Evolutionary conservation across 2,113 vertebrate species (phyloP), one percentile per base, ranked within the genome.

Genomic region (Lagopus muta): DNA sequence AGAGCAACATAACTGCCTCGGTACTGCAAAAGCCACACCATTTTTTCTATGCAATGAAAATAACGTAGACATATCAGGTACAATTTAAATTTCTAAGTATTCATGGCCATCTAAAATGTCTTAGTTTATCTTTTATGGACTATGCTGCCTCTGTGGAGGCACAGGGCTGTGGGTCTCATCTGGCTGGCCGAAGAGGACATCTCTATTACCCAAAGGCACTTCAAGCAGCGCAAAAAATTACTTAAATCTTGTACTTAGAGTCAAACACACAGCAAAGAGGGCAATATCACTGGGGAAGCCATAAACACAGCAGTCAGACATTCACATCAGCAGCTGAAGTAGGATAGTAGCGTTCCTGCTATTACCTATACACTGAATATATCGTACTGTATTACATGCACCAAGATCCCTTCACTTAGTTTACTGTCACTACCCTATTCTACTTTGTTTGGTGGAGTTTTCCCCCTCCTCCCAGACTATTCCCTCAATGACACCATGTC

Each of bases 241-340:
- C 15, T 15, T 58, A 79, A 74, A 58, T 71, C 21, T 25, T 71
- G 27, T 27, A 66, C 79, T 82, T 55, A 67, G 57, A 85, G 24
- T 28, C 15, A 12, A n/a, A 18, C 0, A 1, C 4, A 30, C 9
- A 6, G 27, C 22, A 25, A 52, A 58, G 55, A 58, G 32, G 32
- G 55, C 18, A 57, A n/a, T 32, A 60, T 80, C 2, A 11, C 13
- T 25, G 28, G 24, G 65, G 48, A 13, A 67, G 47, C 12, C 72
- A n/a, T 78, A 43, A 70, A 87, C 45, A 24, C 28, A 66, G 10
- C 47, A 64, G 24, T 24, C 42, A 45, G 34, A 19, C 1, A 1
- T 11, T 34, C 28, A 38, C 1, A 1, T 28, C 71, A 83, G 34
- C 38, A 92, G 40, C 34, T 80, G 55, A 86, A 83, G 40, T 1